phyloP scores from a whole-genome alignment of 2,797 vertebrate species.

The Siniperca undulata region DNA sequence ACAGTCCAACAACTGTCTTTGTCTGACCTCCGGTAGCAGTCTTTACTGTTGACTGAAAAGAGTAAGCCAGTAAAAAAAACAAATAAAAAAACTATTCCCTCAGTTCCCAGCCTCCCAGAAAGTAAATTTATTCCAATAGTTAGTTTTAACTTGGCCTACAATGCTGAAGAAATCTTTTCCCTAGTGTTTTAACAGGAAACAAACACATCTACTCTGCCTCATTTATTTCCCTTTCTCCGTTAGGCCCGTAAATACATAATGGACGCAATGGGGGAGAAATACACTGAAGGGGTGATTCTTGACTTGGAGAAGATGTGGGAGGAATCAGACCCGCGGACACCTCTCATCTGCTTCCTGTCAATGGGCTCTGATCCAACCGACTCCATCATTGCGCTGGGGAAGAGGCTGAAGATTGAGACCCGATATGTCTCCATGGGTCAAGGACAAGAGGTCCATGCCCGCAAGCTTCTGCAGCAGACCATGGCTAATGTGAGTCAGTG shows the following conservation, averaged over 20 bases:
- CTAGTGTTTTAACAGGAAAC: slow-evolving; percentile 6
- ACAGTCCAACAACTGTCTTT: slow-evolving; percentile 39
- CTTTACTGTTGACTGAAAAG: slow-evolving; percentile 47
- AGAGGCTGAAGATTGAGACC: slow-evolving; percentile 91
- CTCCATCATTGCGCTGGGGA: slow-evolving; percentile 94
- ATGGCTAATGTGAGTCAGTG: slow-evolving; percentile 90
- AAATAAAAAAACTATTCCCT: slow-evolving; percentile 28
- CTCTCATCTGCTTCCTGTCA: slow-evolving; percentile 96
- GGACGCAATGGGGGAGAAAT: slow-evolving; percentile 92
- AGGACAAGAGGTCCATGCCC: slow-evolving; percentile 94
- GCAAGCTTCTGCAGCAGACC: slow-evolving; percentile 93
- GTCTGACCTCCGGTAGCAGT: slow-evolving; percentile 11
- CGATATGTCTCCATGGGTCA: slow-evolving; percentile 96
- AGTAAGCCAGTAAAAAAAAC: slow-evolving; percentile 6
- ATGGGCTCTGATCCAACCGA: slow-evolving; percentile 98
- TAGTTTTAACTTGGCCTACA: slow-evolving; percentile 27
- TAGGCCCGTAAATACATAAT: slow-evolving; percentile 95
- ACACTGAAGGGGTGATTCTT: slow-evolving; percentile 90
- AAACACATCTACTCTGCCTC: slow-evolving; percentile 21
- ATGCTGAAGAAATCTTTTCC: neutral
- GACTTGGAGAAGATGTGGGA: slow-evolving; percentile 96
- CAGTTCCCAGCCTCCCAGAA: slow-evolving; percentile 13
- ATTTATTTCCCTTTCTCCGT: slow-evolving; percentile 31
- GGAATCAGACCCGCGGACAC: slow-evolving; percentile 92
- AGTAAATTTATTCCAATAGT: slow-evolving; percentile 35